Conservation (phyloP, 2,797 vertebrate genomes). For the Echiichthys vipera region DNA sequence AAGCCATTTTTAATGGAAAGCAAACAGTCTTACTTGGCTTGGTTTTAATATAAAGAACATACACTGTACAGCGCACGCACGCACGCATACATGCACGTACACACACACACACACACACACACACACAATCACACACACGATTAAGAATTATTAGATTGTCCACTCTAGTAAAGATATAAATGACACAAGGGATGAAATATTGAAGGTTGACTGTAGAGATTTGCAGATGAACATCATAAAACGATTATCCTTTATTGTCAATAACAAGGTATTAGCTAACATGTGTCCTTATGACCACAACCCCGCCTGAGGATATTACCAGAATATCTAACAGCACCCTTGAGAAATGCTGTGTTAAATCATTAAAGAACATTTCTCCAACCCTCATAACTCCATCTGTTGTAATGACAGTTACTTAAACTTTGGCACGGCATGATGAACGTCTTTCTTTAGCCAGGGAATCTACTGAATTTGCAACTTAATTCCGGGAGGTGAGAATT, state of each 20-base stretch:
- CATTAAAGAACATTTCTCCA: neutral
- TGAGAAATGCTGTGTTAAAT: conserved; percentile 22
- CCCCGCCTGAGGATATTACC: neutral
- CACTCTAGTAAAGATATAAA: too few relatives aligned
- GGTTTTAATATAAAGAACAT: neutral
- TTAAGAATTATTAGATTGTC: neutral
- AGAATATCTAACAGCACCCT: conserved; percentile 7
- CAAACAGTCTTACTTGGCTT: neutral
- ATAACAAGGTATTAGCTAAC: neutral
- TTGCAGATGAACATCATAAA: neutral
- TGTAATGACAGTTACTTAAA: neutral
- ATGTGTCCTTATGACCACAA: neutral
- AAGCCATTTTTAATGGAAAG: neutral
- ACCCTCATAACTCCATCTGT: conserved; percentile 11
- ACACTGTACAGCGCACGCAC: too few relatives aligned
- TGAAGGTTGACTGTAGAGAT: neutral
- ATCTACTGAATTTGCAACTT: conserved; percentile 36
- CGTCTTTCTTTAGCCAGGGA: neutral
- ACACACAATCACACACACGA: too few relatives aligned
- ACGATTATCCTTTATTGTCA: neutral
- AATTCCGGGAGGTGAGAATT: conserved; percentile 24
- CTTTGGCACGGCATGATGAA: neutral
- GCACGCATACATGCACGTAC: too few relatives aligned
- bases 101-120: neutral
- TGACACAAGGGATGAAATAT: neutral